These are phyloP conservation scores for Lithodes maja DNA, from an alignment of 2,888 invertebrate species.

Conservation along the genomic window DNA sequence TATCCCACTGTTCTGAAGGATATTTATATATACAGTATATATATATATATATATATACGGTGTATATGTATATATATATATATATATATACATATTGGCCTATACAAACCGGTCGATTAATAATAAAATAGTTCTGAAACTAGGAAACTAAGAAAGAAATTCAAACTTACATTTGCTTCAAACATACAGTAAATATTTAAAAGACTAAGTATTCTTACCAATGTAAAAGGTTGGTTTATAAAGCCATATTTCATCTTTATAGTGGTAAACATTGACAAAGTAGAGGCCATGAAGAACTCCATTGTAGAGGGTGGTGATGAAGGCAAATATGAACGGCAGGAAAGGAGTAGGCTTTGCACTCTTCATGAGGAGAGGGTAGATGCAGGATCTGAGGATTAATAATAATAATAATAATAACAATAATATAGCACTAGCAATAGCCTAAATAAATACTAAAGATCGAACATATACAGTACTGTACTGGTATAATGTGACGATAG, in stretches of 20 bases:
- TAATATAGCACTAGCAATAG: not conserved
- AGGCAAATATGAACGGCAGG: slow-evolving; percentile 63
- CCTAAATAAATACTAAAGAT: not conserved
- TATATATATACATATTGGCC: too few species aligned
- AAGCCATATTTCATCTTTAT: slow-evolving; percentile 62
- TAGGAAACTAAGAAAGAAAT: too few species aligned
- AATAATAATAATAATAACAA: not conserved
- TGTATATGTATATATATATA: too few species aligned
- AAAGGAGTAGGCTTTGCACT: slow-evolving; percentile 52
- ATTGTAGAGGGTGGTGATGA: slow-evolving; percentile 55
- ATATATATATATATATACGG: too few species aligned
- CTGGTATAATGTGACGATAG: too few species aligned
- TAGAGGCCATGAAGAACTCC: slow-evolving; percentile 67
- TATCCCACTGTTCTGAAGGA: too few species aligned
- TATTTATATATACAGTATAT: too few species aligned
- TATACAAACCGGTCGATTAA: too few species aligned
- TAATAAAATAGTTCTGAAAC: too few species aligned
- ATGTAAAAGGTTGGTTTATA: slow-evolving; percentile 62
- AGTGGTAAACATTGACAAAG: slow-evolving; percentile 61
- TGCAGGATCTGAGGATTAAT: slow-evolving; percentile 57
- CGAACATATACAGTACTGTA: too few species aligned
- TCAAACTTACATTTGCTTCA: too few species aligned
- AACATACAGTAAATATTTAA: not conserved
- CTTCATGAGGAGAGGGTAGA: slow-evolving; percentile 60
- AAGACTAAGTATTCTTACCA: slow-evolving; percentile 49